Evolutionary conservation across 2,888 invertebrate genomes (phyloP).

Genomic region (Pherbina coryleti): DNA sequence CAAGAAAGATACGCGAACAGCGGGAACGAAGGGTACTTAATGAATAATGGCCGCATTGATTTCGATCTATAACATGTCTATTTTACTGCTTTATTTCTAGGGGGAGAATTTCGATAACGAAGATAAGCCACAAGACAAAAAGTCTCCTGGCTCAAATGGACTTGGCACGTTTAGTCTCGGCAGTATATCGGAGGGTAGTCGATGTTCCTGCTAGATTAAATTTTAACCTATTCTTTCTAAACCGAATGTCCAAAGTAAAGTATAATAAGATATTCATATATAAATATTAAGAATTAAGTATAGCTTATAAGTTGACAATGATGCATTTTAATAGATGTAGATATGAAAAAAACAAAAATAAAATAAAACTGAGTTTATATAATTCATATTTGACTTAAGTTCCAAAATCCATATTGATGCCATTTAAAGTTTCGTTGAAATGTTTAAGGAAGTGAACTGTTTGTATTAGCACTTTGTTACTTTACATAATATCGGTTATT

Average conservation of each 20-base stretch:
- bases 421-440: not conserved
- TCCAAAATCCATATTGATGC: not conserved
- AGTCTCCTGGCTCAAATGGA: constrained; percentile 68
- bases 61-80: not conserved
- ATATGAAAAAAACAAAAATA: not conserved
- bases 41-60: not conserved
- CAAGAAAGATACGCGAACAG: constrained; percentile 86
- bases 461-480: not conserved
- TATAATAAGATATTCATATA: not conserved
- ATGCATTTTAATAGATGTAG: constrained; percentile 30
- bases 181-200: constrained; percentile 66
- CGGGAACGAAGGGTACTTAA: constrained; percentile 77
- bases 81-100: constrained; percentile 51
- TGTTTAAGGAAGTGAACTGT: not conserved
- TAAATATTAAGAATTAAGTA: constrained; percentile 2
- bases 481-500: too few species aligned
- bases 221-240: constrained; percentile 31
- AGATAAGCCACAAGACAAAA: constrained; percentile 67
- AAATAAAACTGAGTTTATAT: not conserved
- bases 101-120: constrained; percentile 70
- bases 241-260: constrained; percentile 14
- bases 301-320: constrained; percentile 11
- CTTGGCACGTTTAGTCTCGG: constrained; percentile 68
- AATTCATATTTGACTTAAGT: too few species aligned
- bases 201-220: constrained; percentile 68